phyloP scores from a whole-genome alignment of 2,113 vertebrate genomes.

The Colistium nudipinnis region DNA sequence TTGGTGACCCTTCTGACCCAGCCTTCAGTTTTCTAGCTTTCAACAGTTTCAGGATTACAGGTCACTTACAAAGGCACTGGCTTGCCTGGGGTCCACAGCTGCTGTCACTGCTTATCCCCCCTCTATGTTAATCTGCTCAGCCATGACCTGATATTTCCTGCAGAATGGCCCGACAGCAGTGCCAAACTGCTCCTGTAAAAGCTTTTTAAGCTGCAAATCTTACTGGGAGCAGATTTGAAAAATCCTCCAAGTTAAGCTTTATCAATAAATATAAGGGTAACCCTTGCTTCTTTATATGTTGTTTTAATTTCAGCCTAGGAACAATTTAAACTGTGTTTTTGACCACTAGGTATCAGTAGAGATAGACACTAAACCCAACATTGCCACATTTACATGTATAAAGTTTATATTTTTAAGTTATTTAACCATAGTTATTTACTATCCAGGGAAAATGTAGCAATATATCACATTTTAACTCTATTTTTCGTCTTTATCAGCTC shows the following conservation, averaged over 20 bases:
- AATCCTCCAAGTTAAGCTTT: conserved; percentile 21
- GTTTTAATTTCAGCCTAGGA: no score
- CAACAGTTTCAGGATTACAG: conserved; percentile 20
- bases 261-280: conserved; percentile 1
- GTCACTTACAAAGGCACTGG: conserved; percentile 31
- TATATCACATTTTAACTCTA: no score
- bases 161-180: conserved; percentile 39
- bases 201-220: conserved; percentile 66
- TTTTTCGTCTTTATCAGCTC: no score
- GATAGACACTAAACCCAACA: no score
- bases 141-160: conserved; percentile 60
- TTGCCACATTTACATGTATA: no score
- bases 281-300: not conserved
- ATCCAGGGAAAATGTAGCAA: no score
- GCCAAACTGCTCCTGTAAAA: conserved; percentile 35
- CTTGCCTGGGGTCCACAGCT: conserved; percentile 47
- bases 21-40: conserved; percentile 13
- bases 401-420: no score
- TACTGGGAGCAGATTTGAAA: conserved; percentile 59
- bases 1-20: conserved; percentile 18
- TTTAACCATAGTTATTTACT: no score
- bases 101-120: conserved; percentile 68
- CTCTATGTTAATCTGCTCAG: conserved; percentile 70
- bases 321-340: no score
- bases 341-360: no score